phyloP scores from a whole-genome alignment of 2,888 invertebrate genomes.

The Coleophora flavipennella region DNA sequence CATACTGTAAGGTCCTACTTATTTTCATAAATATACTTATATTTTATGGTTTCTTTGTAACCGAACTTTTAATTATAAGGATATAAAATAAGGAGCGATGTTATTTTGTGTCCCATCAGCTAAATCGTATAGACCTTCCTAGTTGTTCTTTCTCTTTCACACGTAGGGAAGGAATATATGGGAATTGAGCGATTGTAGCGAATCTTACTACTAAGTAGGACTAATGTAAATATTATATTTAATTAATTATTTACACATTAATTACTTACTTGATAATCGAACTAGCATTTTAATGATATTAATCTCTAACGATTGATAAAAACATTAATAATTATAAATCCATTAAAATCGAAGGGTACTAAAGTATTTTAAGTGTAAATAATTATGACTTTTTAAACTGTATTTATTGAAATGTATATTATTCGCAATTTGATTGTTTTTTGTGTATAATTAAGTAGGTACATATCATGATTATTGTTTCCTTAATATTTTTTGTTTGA shows the following conservation, averaged over 20 bases:
- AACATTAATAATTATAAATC: slow-evolving; percentile 44
- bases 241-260: slow-evolving; percentile 20
- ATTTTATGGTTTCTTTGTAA: slow-evolving; percentile 67
- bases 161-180: slow-evolving; percentile 6
- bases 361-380: slow-evolving; percentile 65
- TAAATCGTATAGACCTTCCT: slow-evolving; percentile 21
- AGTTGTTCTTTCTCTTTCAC: slow-evolving; percentile 15
- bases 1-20: slow-evolving; percentile 71
- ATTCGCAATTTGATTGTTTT: slow-evolving; percentile 53
- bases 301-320: slow-evolving; percentile 56
- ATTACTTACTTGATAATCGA: slow-evolving; percentile 45
- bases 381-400: slow-evolving; percentile 56
- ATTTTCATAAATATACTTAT: slow-evolving; percentile 57
- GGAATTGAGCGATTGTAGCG: slow-evolving; percentile 7
- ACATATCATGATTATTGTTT: slow-evolving; percentile 66
- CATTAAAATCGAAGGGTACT: slow-evolving; percentile 69
- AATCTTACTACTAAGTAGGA: slow-evolving; percentile 31
- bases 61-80: slow-evolving; percentile 48
- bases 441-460: slow-evolving; percentile 68
- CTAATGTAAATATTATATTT: slow-evolving; percentile 67
- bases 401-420: slow-evolving; percentile 66
- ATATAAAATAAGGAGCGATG: slow-evolving; percentile 16
- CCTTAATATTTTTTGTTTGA: slow-evolving; percentile 27
- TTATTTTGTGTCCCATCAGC: slow-evolving; percentile 30
- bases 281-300: slow-evolving; percentile 48